Conservation (phyloP, 2,113 vertebrate species). For the Psittacus erithacus region DNA sequence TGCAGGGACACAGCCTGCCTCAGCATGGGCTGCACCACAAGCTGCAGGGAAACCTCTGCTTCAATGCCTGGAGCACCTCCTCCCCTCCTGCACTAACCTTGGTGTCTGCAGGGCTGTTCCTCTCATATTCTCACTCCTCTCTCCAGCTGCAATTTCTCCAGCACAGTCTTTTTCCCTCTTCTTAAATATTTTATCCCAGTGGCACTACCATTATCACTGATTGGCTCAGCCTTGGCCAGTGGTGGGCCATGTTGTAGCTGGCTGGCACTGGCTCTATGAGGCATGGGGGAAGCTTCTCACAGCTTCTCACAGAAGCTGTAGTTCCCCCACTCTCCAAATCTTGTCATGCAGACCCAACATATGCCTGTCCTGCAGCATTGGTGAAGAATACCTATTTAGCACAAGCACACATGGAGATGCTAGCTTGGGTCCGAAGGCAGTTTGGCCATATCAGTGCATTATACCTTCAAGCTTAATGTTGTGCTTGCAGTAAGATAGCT, state of each 20-base stretch:
- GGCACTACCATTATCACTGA: background rate
- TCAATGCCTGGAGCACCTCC: background rate
- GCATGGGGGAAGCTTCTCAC: background rate
- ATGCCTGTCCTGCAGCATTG: background rate
- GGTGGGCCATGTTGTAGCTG: background rate
- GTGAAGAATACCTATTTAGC: background rate
- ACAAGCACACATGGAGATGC: background rate
- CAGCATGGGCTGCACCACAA: background rate
- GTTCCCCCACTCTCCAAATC: background rate
- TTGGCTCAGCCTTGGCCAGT: background rate
- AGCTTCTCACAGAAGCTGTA: background rate
- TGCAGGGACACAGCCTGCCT: background rate
- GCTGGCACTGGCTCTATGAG: background rate
- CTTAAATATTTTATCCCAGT: background rate
- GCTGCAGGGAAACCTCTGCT: background rate
- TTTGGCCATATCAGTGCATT: background rate
- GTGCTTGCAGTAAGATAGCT: background rate
- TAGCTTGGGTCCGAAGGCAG: background rate
- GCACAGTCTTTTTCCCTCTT: background rate
- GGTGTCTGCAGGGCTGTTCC: background rate
- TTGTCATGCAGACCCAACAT: background rate
- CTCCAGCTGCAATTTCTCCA: background rate
- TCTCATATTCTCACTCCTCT: background rate
- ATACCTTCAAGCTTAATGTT: background rate
- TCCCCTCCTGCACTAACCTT: background rate